phyloP scores from a whole-genome alignment of 2,797 vertebrate genomes.

The Lepus oiostolus region DNA sequence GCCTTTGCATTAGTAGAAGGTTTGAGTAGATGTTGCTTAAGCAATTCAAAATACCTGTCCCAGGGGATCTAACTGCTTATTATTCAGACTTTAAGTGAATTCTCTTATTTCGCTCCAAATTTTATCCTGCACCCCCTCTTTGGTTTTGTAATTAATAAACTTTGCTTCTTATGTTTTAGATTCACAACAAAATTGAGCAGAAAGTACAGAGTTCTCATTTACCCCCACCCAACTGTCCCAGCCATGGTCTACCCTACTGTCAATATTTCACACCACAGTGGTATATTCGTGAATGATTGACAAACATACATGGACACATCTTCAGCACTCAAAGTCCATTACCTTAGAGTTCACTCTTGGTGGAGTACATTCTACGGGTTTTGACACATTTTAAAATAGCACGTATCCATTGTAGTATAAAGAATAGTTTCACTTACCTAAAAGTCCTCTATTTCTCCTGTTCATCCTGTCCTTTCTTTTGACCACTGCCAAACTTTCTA shows the following conservation, averaged over 20 bases:
- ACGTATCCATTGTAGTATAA: not conserved
- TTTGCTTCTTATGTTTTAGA: not conserved
- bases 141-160: not conserved
- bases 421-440: not conserved
- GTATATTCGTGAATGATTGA: not conserved
- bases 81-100: constrained; percentile 46
- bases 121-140: not conserved
- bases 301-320: not conserved
- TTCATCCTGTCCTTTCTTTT: not conserved
- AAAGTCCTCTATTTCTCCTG: not conserved
- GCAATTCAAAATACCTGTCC: not conserved
- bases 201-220: not conserved
- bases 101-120: not conserved
- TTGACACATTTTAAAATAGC: not conserved
- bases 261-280: not conserved
- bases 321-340: not conserved
- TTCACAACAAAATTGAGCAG: not conserved
- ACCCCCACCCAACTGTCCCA: not conserved
- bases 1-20: not conserved
- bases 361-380: not conserved
- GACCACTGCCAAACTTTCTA: not conserved
- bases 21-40: constrained; percentile 1
- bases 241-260: not conserved
- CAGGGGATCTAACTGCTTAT: not conserved
- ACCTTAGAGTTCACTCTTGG: not conserved